Base-by-base conservation (phyloP, 2,888 invertebrate genomes). In the Megamerina dolium region DNA sequence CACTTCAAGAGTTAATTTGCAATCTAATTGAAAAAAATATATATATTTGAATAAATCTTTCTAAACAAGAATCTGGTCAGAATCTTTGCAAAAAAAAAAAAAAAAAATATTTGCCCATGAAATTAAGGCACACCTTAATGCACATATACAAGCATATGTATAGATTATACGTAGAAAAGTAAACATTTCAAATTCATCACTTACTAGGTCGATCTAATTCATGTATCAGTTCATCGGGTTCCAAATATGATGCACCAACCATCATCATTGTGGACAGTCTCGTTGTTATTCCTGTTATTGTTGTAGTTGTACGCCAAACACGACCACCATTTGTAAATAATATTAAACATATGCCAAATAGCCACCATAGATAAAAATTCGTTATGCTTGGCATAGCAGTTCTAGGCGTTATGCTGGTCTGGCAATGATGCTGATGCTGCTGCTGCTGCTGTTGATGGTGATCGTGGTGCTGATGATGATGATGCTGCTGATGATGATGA, bases 221-320 rank as follows among this genome's bases (percentile, higher is more conserved):
- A 55, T 71, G 71, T 54, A 72, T 70, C 38, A 72, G 64, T 54
- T 72, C 72, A 52, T 72, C 72, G 43, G 71, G 65, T 50, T 72
- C 72, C 48, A 70, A 58, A 52, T 70, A 72, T 8, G 70, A 59
- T 43, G 59, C 58, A 16, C 52, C 48, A 34, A 58, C 63, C 44
- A 54, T 39, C 46, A 46, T 29, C 41, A 30, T 38, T 27, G 35
- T 34, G 34, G 35, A 16, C 27, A 21, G 34, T 26, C 29, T 34
- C 31, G 21, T 34, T 30, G 21, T 32, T 46, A 39, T 19, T 37
- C 45, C 16, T 23, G 48, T 34, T n/a, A n/a, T n/a, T 30, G 21
- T 32, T 46, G 41, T 19, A 37, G 46, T 17, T 23, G 48, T 34
- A 16, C 48, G 37, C 31, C 48, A 49, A 45, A 54, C 53, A 40